Conservation (phyloP, 64 coral and sea anemone genomes). For the Actinia equina region DNA sequence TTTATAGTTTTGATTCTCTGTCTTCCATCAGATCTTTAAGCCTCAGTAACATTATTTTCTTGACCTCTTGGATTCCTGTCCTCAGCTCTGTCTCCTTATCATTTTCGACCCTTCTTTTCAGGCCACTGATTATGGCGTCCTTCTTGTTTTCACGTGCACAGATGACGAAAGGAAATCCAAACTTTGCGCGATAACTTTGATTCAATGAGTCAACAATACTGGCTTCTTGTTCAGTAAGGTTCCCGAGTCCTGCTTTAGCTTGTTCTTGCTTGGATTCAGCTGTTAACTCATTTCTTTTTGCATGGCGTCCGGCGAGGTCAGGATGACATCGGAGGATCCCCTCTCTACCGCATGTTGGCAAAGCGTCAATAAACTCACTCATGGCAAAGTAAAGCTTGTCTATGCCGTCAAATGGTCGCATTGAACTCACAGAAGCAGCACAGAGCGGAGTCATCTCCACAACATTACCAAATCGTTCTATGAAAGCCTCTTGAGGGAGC, state of each 20-base stretch:
- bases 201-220: slow-evolving; percentile 38
- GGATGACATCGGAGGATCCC: slow-evolving; percentile 53
- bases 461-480: slow-evolving; percentile 61
- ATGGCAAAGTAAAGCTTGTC: slow-evolving; percentile 10
- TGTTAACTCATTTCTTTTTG: slow-evolving; percentile 36
- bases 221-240: slow-evolving; percentile 26
- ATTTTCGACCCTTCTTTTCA: slow-evolving; percentile 44
- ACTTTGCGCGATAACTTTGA: slow-evolving; percentile 41
- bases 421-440: slow-evolving; percentile 39
- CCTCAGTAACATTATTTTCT: slow-evolving; percentile 73
- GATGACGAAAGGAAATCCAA: slow-evolving; percentile 79
- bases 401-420: slow-evolving; percentile 26
- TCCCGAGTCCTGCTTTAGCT: slow-evolving; percentile 50
- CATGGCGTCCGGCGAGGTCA: slow-evolving; percentile 40
- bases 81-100: slow-evolving; percentile 37
- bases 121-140: slow-evolving; percentile 39
- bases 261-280: slow-evolving; percentile 71
- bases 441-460: slow-evolving; percentile 47
- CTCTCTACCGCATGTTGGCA: slow-evolving; percentile 19
- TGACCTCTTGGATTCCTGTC: slow-evolving; percentile 69
- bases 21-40: slow-evolving; percentile 64
- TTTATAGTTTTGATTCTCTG: slow-evolving; percentile 62
- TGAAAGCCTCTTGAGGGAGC: slow-evolving; percentile 39
- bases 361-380: slow-evolving; percentile 47
- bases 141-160: slow-evolving; percentile 75